phyloP scores from a whole-genome alignment of 2,888 invertebrate species.

The Choreutis nemorana region DNA sequence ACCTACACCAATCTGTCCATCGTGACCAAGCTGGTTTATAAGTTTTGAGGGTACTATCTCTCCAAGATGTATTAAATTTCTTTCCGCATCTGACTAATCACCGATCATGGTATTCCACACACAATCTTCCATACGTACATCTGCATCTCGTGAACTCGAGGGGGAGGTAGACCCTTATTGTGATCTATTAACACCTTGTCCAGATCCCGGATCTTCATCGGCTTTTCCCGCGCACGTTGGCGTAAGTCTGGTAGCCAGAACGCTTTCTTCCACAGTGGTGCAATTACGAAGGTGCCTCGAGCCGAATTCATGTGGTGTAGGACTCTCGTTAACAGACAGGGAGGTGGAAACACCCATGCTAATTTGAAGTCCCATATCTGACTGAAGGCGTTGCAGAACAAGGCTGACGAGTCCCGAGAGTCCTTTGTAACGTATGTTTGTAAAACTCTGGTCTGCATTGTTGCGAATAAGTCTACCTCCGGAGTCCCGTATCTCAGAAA shows the following conservation, averaged over 20 bases:
- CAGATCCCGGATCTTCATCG: constrained; percentile 7
- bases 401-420: constrained; percentile 2
- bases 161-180: constrained; percentile 8
- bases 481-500: constrained; percentile 7
- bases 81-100: constrained; percentile 3
- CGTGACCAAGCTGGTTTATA: constrained; percentile 6
- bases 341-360: constrained; percentile 18
- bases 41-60: constrained; percentile 5
- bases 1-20: constrained; percentile 2
- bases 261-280: constrained; percentile 14
- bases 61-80: constrained; percentile 3
- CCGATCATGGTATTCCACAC: constrained; percentile 9
- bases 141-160: constrained; percentile 7
- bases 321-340: constrained; percentile 13
- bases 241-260: constrained; percentile 17
- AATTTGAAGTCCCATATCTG: constrained; percentile 10
- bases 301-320: constrained; percentile 13
- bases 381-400: constrained; percentile 13
- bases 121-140: constrained; percentile 11
- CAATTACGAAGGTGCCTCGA: constrained; percentile 8
- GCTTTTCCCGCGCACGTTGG: constrained; percentile 7
- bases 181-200: constrained; percentile 7
- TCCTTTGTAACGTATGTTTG: constrained; percentile 3
- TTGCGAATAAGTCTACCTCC: constrained; percentile 8
- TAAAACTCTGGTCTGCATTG: constrained; percentile 2